Evolutionary conservation across 30 jellyfish, hydroid and myxozoan genomes (phyloP).

Genomic region (Rhopilema esculentum): DNA sequence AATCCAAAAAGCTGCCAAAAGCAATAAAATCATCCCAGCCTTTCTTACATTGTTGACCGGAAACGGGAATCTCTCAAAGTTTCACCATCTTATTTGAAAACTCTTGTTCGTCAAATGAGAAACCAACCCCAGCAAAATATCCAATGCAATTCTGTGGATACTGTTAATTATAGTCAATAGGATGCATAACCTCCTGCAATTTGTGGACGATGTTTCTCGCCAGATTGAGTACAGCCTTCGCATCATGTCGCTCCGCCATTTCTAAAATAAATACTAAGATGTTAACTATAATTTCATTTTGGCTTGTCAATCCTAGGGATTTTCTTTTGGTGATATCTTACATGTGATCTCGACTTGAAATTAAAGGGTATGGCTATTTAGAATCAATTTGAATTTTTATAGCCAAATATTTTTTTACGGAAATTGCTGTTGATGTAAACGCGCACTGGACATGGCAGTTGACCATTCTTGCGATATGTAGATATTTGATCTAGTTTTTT

Average conservation of each 20-base stretch:
- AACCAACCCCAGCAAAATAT: background rate
- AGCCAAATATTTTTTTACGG: too few species aligned
- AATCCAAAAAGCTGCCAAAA: too few species aligned
- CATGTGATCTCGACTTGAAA: too few species aligned
- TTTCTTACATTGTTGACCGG: background rate
- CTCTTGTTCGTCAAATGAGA: background rate
- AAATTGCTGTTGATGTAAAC: too few species aligned
- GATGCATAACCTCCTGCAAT: slow-evolving; percentile 97
- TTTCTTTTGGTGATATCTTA: too few species aligned
- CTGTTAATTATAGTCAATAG: slow-evolving; percentile 53
- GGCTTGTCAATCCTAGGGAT: too few species aligned
- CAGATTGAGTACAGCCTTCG: slow-evolving; percentile 86
- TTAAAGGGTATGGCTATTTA: too few species aligned
- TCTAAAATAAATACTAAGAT: slow-evolving; percentile 55
- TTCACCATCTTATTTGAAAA: background rate
- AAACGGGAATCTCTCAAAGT: background rate
- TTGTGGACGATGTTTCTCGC: slow-evolving; percentile 96
- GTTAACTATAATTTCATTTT: background rate
- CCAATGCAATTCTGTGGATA: background rate
- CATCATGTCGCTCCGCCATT: slow-evolving; percentile 99
- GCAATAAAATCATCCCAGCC: background rate
- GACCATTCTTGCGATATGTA: too few species aligned
- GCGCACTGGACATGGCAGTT: too few species aligned
- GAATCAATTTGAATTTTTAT: too few species aligned
- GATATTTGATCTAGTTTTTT: too few species aligned